A percentile compares a stretch with the other conserved stretches of the same genome.
These are phyloP conservation scores for Temnothorax longispinosus DNA, from an alignment of 1,140 invertebrate species.

Conservation along the genomic window DNA sequence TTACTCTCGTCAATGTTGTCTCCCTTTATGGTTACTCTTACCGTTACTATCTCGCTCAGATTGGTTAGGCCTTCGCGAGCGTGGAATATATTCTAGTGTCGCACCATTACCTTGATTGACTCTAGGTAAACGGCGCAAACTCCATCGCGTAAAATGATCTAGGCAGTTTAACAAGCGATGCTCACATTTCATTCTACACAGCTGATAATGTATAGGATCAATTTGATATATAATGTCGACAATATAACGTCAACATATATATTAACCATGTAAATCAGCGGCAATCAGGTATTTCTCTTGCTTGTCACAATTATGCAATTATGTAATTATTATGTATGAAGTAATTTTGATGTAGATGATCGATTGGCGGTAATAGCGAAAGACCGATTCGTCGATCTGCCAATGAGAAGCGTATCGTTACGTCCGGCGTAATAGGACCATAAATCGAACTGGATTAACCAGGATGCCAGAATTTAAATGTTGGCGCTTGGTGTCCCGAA, in stretches of 20 bases:
- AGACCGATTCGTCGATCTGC: slow-evolving; percentile 51
- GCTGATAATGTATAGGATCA: not conserved
- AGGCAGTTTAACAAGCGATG: not conserved
- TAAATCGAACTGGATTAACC: slow-evolving; percentile 68
- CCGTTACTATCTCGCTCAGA: not conserved
- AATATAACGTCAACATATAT: not conserved
- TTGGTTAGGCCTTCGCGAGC: not conserved
- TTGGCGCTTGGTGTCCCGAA: slow-evolving; percentile 24
- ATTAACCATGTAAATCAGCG: slow-evolving; percentile 5
- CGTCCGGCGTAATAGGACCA: slow-evolving; percentile 50
- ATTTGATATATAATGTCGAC: not conserved
- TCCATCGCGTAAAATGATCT: slow-evolving; percentile 1
- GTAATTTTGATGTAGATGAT: slow-evolving; percentile 21
- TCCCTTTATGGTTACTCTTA: slow-evolving; percentile 29
- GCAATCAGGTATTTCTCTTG: slow-evolving; percentile 36
- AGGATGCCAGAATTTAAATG: slow-evolving; percentile 68
- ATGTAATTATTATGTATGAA: slow-evolving; percentile 30
- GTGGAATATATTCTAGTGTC: not conserved
- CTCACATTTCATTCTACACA: not conserved
- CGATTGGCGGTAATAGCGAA: slow-evolving; percentile 18
- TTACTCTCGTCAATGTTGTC: slow-evolving; percentile 27
- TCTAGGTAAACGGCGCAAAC: slow-evolving; percentile 3
- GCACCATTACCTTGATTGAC: slow-evolving; percentile 41
- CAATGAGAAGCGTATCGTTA: slow-evolving; percentile 46
- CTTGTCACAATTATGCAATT: slow-evolving; percentile 1